A percentile compares a stretch with the other conserved stretches of the same genome.
These are phyloP conservation scores for Dolomedes plantarius DNA, from an alignment of 2,888 invertebrate genomes.

Conservation along the genomic window DNA sequence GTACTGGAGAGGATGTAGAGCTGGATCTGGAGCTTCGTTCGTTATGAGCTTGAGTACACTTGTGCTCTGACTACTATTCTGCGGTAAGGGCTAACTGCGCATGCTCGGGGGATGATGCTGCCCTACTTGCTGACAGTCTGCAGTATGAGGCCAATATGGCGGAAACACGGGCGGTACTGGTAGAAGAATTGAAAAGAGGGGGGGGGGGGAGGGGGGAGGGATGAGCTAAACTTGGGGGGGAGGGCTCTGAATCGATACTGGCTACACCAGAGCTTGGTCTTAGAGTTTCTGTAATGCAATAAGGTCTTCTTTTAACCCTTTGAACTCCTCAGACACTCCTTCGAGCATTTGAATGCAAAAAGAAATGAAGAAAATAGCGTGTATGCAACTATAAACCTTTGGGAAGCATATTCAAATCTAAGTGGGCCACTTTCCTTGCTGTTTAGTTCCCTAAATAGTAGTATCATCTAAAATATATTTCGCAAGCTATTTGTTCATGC, in stretches of 20 bases:
- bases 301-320: constrained; percentile 25
- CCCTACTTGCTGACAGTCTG: constrained; percentile 63
- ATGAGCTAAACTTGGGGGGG: neutral
- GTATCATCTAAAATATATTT: too few relatives aligned
- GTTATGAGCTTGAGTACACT: constrained; percentile 35
- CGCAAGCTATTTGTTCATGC: too few relatives aligned
- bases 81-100: constrained; percentile 57
- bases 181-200: constrained; percentile 50
- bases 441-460: too few relatives aligned
- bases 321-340: neutral
- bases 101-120: constrained; percentile 63
- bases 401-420: too few relatives aligned
- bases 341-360: neutral
- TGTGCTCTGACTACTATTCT: constrained; percentile 58
- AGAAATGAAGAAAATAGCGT: neutral
- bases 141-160: constrained; percentile 67
- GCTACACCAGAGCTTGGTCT: constrained; percentile 27
- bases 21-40: constrained; percentile 29
- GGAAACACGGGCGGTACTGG: constrained; percentile 59
- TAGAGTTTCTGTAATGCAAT: constrained; percentile 36
- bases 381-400: too few relatives aligned
- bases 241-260: constrained; percentile 56
- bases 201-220: constrained; percentile 29
- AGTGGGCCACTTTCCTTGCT: too few relatives aligned
- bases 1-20: constrained; percentile 7